Base-by-base conservation (phyloP, 1,140 invertebrate genomes). In the Pararge aegeria region DNA sequence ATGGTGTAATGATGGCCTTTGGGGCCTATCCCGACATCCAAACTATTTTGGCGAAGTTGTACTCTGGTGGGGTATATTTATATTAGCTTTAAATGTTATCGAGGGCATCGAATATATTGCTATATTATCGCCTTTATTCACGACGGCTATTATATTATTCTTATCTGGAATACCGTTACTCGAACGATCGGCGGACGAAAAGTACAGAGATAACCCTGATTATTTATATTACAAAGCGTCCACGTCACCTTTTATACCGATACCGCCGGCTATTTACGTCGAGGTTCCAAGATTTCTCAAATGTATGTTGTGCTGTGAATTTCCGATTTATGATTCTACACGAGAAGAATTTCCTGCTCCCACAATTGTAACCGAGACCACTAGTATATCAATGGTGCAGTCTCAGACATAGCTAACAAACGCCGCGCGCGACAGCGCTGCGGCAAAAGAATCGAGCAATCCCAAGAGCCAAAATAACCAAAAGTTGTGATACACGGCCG, bases 1-100 rank as follows among this genome's bases (percentile, higher is more conserved):
- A 85, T 96, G 96, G 94, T 97, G 96, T 77, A 96, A 97, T 78
- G 95, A 95, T 74, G 96, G 97, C 12, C 88, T 98, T 12, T 98
- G 97, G 97, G 93, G 94, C 40, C 77, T 97, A 12, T 98, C 96
- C 0, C 92, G 97, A 55, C 97, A 98, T 90, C 97, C 97, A 0
- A 98, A 98, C 83, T 98, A 98, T 78, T 98, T 98, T 87, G 97
- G 97, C 0, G 97, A 98, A 90, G 96, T 98, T 21, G 91, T 96
- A 0, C 91, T 98, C 1, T 98, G 97, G 97, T 97, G 96, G 94
- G 97, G 97, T 1, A 94, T 98, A 44, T 98, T 98, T 78, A 93
- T 96, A 38, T 96, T 98, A 80, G 96, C 96, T 0, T 85, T 97
- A 0, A 97, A 96, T 74, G 94, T 97, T 1, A 94, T 98, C 44